Evolutionary conservation across 2,797 vertebrate species (phyloP), one percentile per base, ranked within the genome.

Genomic region (Rhinella marina): DNA sequence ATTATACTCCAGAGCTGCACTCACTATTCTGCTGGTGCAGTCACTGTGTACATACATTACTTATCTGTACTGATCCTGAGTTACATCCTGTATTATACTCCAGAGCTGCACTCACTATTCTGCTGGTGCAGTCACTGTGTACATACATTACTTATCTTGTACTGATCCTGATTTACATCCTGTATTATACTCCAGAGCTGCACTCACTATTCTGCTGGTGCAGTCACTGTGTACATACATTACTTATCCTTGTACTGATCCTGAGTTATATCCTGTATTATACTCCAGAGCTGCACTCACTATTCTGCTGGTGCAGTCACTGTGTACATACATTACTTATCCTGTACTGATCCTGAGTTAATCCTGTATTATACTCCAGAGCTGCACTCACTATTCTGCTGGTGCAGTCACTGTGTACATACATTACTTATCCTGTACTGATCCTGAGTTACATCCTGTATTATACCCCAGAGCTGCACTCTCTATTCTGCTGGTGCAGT

Each of bases 1-100:
- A 59, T 59, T 59, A 59, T 59, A 59, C 57, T 19, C 57, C 57
- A 59, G 57, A 62, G 59, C 59, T 62, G 59, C 19, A 23, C 59
- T 62, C 59, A 62, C 62, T 64, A 16, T 27, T 27, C 64, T 68
- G 64, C n/a, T 68, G 64, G n/a, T 68, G 25, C 19, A 25, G 64
- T 68, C 64, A 68, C 64, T 68, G 64, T 68, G 25, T 64, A 64
- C 62, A 68, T 68, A 68, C 64, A 68, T 68, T 68, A 64, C 62
- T 25, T 64, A 64, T n/a, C 41, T 41, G 41, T 41, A 41, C 41
- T 41, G 41, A 41, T 41, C 41, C 41, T 5, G 41, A 41, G 41
- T 41, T 41, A 41, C 41, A 41, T 6, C 41, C 62, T 64, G n/a
- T 64, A 25, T 64, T 64, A 62, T 62, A 62, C 62, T n/a, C 62